Evolutionary conservation across 2,888 invertebrate species (phyloP).

Genomic region (Eristalis intricaria): DNA sequence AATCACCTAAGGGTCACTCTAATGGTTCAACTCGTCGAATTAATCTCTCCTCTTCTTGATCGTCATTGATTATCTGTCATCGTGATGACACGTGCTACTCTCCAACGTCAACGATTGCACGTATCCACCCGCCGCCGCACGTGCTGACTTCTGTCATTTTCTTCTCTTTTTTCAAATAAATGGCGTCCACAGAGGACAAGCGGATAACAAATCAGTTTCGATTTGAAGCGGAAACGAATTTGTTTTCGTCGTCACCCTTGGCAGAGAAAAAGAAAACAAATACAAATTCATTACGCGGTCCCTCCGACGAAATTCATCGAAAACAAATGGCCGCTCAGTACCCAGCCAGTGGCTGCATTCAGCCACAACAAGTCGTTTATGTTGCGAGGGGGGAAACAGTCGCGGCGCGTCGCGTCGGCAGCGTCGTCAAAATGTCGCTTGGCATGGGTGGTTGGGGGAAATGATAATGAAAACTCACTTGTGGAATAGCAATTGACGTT

Average conservation of each 20-base stretch:
- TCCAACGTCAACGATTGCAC: background rate
- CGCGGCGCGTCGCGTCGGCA: too few relatives aligned
- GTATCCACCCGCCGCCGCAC: background rate
- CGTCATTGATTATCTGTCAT: background rate
- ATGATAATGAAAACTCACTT: slow-evolving; percentile 64
- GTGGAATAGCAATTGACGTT: slow-evolving; percentile 60
- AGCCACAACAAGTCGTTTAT: background rate
- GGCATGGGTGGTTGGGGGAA: slow-evolving; percentile 7
- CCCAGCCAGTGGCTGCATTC: slow-evolving; percentile 11
- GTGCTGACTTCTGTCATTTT: background rate
- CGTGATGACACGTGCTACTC: background rate
- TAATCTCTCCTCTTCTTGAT: too few relatives aligned
- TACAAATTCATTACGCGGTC: background rate
- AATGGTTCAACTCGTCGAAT: background rate
- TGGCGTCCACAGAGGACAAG: slow-evolving; percentile 48
- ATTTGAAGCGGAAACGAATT: slow-evolving; percentile 53
- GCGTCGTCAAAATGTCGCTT: slow-evolving; percentile 14
- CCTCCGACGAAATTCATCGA: slow-evolving; percentile 21
- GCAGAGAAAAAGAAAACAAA: slow-evolving; percentile 18
- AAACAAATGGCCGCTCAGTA: slow-evolving; percentile 23
- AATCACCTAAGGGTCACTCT: background rate
- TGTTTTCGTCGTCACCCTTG: slow-evolving; percentile 11
- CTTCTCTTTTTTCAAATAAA: slow-evolving; percentile 36
- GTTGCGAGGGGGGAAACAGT: slow-evolving; percentile 36
- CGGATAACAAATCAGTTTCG: slow-evolving; percentile 57